Percentiles rank a stretch among this genome's conserved stretches.
Evolutionary conservation across 2,113 vertebrate species (phyloP).

Genomic region (Glaucidium brasilianum): DNA sequence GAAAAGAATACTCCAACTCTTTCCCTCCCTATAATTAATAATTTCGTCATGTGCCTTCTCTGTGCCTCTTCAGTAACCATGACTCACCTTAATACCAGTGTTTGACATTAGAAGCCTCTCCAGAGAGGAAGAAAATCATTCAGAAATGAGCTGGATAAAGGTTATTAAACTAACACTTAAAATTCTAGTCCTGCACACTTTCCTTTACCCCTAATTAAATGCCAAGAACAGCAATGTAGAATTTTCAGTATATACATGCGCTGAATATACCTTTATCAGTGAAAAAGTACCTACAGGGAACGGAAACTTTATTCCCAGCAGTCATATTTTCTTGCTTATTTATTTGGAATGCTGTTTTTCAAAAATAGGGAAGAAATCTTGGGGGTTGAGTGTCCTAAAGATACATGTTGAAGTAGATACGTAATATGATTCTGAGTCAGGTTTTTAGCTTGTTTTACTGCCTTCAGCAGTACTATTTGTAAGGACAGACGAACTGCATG

Average conservation of each 20-base stretch:
- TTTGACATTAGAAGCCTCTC: slow-evolving; percentile 76
- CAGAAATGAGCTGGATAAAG: slow-evolving; percentile 74
- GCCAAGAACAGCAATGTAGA: slow-evolving; percentile 40
- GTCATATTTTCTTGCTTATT: neutral
- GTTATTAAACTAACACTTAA: slow-evolving; percentile 78
- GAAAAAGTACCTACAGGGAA: neutral
- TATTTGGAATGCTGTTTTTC: neutral
- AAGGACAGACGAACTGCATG: neutral
- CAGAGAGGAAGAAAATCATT: slow-evolving; percentile 74
- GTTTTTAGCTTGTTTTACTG: neutral
- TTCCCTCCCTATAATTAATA: slow-evolving; percentile 56
- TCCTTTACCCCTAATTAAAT: slow-evolving; percentile 75
- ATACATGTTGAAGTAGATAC: neutral
- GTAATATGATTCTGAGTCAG: neutral
- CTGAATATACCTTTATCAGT: neutral
- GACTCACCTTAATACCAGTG: slow-evolving; percentile 69
- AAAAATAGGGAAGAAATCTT: neutral
- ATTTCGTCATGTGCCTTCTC: slow-evolving; percentile 63
- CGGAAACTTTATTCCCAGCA: neutral
- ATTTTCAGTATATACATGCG: slow-evolving; percentile 12
- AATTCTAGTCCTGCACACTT: slow-evolving; percentile 70
- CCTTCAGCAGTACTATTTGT: neutral
- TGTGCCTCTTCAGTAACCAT: slow-evolving; percentile 58
- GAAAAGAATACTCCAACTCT: neutral
- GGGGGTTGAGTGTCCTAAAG: neutral